A percentile compares a stretch with the other conserved stretches of the same genome.
Conservation (phyloP, 2,888 invertebrate genomes). For the Microdon myrmicae region DNA sequence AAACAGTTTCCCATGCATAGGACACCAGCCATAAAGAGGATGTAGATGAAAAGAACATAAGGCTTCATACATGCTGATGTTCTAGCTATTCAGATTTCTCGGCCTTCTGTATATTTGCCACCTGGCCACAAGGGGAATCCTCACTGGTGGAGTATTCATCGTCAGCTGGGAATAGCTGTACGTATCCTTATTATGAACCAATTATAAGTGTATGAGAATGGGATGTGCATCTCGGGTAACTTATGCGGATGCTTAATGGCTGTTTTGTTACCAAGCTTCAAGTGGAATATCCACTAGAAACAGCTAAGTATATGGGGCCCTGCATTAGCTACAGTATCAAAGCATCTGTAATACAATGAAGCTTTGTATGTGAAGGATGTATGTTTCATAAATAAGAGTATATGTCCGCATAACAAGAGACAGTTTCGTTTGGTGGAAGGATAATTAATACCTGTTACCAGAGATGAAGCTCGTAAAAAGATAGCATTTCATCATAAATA, state of each 20-base stretch:
- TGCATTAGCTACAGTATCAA: slow-evolving; percentile 6
- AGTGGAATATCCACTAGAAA: neutral
- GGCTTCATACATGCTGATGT: too few species aligned
- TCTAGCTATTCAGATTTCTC: too few species aligned
- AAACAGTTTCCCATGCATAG: slow-evolving; percentile 34
- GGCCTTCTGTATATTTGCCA: too few species aligned
- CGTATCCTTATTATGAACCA: slow-evolving; percentile 14
- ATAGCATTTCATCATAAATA: too few species aligned
- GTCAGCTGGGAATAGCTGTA: slow-evolving; percentile 2
- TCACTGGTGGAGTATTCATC: slow-evolving; percentile 5
- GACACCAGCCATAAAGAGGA: slow-evolving; percentile 20
- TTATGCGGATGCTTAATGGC: slow-evolving; percentile 2
- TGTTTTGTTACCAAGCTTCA: neutral
- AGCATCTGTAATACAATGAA: slow-evolving; percentile 17
- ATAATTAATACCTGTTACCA: slow-evolving; percentile 24
- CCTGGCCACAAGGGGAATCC: neutral
- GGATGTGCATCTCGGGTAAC: neutral
- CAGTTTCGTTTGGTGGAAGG: slow-evolving; percentile 14
- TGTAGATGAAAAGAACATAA: slow-evolving; percentile 9
- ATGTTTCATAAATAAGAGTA: neutral
- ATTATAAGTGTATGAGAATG: slow-evolving; percentile 17
- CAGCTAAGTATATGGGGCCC: neutral
- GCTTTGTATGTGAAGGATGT: neutral
- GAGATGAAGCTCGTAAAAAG: too few species aligned
- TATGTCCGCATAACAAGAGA: slow-evolving; percentile 8